Base-by-base conservation (phyloP, 2,888 invertebrate genomes). In the Aleiodes alternator region DNA sequence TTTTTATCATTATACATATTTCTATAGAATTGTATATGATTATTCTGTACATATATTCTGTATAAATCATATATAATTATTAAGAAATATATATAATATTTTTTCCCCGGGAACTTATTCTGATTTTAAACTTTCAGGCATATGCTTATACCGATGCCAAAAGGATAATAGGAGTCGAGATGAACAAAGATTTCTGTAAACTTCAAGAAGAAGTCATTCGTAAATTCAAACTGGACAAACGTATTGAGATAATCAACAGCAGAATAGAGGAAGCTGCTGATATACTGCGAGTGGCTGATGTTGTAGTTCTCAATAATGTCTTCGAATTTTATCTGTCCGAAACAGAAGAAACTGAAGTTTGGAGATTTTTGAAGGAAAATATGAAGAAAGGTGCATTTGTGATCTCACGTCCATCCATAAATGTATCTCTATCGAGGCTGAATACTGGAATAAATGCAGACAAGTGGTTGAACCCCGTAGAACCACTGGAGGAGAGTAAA, bases 141-240 rank as follows among this genome's bases (percentile, higher is more conserved):
- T 92, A 92, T 83, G 88, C 92, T 81, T 92, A 92, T 72, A 92
- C 93, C 51, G 91, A 92, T 86, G 91, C 92, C 53, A 86, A 88
- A 11, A 90, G 89, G 80, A 93, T 94, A 66, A 88, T 93, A 78
- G 95, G 95, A 8, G 91, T 95, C 51, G 95, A 95, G 90, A 92
- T 94, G 87, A 94, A 94, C 83, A 89, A 91, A 79, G 93, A 94
- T 72, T 92, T 92, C 74, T 94, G 93, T 89, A 89, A 92, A 61
- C 84, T 95, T 7, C 94, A 94, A 87, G 89, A 91, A 68, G 90
- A 90, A 61, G 91, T 93, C 4, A 87, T 94, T 48, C 84, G 89
- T 0, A 91, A 93, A 83, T 92, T 91, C 82, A 86, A 89, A 55
- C 88, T 92, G 90, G 89, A 90, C 34, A 90, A 92, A 75, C 90